These are phyloP conservation scores for Ctenomys sociabilis DNA, from an alignment of 2,113 vertebrate species.

Conservation along the genomic window DNA sequence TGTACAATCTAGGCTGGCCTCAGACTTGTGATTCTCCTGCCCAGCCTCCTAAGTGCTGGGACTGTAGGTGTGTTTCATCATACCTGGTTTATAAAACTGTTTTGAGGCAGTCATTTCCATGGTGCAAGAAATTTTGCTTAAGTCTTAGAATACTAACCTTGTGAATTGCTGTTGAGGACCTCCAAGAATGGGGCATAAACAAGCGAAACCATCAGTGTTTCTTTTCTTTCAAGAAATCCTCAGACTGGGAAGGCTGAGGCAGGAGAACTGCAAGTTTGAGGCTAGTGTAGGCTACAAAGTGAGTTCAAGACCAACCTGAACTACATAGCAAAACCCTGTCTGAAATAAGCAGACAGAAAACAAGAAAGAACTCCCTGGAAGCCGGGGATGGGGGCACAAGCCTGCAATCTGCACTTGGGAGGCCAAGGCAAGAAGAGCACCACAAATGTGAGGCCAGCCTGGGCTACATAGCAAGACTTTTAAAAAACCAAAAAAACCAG, in stretches of 20 bases:
- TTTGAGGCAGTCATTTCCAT: neutral
- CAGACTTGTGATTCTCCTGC: neutral
- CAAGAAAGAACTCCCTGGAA: neutral
- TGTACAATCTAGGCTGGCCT: neutral
- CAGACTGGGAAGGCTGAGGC: neutral
- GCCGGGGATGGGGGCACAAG: neutral
- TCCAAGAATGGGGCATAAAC: neutral
- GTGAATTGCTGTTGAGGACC: neutral
- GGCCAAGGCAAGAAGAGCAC: neutral
- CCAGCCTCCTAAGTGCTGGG: neutral
- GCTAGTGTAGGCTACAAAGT: neutral
- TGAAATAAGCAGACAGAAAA: neutral
- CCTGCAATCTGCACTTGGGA: neutral
- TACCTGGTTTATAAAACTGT: neutral
- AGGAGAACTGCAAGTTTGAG: neutral
- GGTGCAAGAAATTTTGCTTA: neutral
- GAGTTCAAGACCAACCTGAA: neutral
- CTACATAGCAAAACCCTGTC: neutral
- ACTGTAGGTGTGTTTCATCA: neutral
- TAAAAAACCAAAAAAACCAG: neutral
- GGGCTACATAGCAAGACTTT: neutral
- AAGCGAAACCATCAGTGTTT: neutral
- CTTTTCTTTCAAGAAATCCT: constrained; percentile 18
- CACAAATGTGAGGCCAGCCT: neutral
- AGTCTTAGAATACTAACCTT: neutral